Base-by-base conservation (phyloP, 2,888 invertebrate species). In the Cyclophora punctaria region DNA sequence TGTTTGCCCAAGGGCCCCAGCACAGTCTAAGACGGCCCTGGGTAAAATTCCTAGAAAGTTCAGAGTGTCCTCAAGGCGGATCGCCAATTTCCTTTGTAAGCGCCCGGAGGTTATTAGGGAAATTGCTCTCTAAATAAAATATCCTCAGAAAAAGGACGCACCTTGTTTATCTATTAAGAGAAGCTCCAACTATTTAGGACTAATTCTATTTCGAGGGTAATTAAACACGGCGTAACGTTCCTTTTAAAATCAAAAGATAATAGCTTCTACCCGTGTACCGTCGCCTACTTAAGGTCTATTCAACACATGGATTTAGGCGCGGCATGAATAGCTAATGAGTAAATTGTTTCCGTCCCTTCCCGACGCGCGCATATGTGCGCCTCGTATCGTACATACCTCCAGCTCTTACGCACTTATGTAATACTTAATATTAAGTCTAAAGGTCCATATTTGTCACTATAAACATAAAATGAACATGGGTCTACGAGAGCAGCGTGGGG, bases 81-180 rank as follows among this genome's bases (percentile, higher is more conserved):
- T 73, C 71, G 63, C 71, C 73, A 75, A 75, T 79, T 79, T 79
- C 73, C 74, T 73, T 69, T 69, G 62, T 69, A 73, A 71, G 66
- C 66, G 69, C 70, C 66, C 56, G 59, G 67, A 71, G 71, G 73
- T 74, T 77, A 74, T 74, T 75, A 74, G 64, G 75, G 71, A 78
- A 76, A 78, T 78, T 75, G 71, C 67, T 67, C 63, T 66, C 60
- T 69, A 75, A 75, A 75, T 75, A 76, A 78, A 73, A 72, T 68
- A 64, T 62, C 58, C 54, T 59, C 54, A 58, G 54, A 53, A 49
- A 63, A 55, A 60, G 65, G 63, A 53, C 57, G 60, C 62, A 65
- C 62, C 59, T 67, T 67, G 63, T 70, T 67, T 64, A 57, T 63
- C 56, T 46, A 46, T 60, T 60, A 51, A 63, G 64, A 58, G 55